Base-by-base conservation (phyloP, 2,113 vertebrate genomes). In the Sylvietta virens region DNA sequence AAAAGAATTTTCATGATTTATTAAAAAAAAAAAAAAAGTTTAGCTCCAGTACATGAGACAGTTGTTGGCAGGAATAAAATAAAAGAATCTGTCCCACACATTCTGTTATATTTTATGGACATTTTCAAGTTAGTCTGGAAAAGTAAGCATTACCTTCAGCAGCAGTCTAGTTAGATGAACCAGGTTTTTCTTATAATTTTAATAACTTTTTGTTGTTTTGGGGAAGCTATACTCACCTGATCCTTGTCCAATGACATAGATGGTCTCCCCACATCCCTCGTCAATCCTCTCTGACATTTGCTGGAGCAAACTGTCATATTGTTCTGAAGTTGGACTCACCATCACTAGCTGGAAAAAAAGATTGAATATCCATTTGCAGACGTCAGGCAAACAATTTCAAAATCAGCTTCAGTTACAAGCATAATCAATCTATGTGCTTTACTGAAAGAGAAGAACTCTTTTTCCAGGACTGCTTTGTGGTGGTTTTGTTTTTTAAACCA, bases 191-290 rank as follows among this genome's bases (percentile, higher is more conserved):
- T 81, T 45, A 6, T 3, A 15, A 56, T 69, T 76, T 37, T 31
- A 8, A 14, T 10, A 21, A 3, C 0, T 9, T 57, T 42, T 48
- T 66, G 6, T 9, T 26, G 21, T 56, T 90, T 88, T 60, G 92
- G 88, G 73, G 70, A 97, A 97, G 58, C 72, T 77, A 80, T 81
- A 97, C 98, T 98, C 96, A 99, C 99, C 99, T 98, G 99, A 99
- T 94, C 99, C 99, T 98, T 99, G 99, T 57, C 99, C 99, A 92
- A 99, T 98, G 95, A 99, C 99, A 92, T 99, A 99, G 97, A 99
- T 99, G 94, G 99, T 99, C 97, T 99, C 99, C 80, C 99, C 99
- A 73, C 99, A 99, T 42, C 99, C 99, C 96, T 99, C 99, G 39
- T 99, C 99, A 98, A 99, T 99, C 71, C 99, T 98, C 95, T 99